These are phyloP conservation scores for Semicossyphus pulcher DNA, from an alignment of 2,113 vertebrate genomes.

Conservation along the genomic window DNA sequence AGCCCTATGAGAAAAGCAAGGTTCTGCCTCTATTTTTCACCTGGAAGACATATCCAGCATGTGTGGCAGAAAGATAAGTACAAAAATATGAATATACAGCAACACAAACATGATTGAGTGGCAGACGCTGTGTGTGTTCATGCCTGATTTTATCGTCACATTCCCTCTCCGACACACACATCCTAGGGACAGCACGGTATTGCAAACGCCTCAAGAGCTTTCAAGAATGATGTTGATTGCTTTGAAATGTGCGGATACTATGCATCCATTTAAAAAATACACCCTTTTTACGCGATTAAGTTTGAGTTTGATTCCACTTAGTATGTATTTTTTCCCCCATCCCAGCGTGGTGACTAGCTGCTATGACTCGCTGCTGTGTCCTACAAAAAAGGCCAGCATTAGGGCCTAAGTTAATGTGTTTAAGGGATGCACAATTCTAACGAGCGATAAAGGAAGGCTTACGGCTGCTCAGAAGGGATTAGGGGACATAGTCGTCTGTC, in stretches of 20 bases:
- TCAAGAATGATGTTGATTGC: conserved; percentile 48
- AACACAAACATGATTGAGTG: conserved; percentile 4
- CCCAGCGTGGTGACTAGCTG: conserved; percentile 53
- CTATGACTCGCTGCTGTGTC: conserved; percentile 56
- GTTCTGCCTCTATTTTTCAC: background rate
- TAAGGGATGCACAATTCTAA: conserved; percentile 85
- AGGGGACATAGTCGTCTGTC: conserved; percentile 80
- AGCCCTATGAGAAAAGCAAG: conserved; percentile 4
- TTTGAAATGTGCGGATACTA: conserved; percentile 56
- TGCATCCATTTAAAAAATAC: conserved; percentile 34
- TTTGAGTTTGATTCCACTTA: conserved; percentile 77
- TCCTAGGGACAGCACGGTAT: conserved; percentile 17
- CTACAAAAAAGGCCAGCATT: conserved; percentile 65
- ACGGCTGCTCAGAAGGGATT: conserved; percentile 84
- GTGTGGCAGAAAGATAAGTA: background rate
- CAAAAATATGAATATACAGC: background rate
- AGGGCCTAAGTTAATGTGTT: conserved; percentile 83
- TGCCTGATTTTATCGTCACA: conserved; percentile 23
- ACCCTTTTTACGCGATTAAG: conserved; percentile 69
- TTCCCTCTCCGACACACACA: conserved; percentile 15
- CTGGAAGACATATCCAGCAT: background rate
- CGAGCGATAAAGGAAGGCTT: conserved; percentile 83
- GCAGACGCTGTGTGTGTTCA: conserved; percentile 23
- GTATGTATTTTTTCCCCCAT: conserved; percentile 51
- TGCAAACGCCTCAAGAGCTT: conserved; percentile 11